phyloP scores from a whole-genome alignment of 2,113 vertebrate genomes.

The Phycodurus eques region DNA sequence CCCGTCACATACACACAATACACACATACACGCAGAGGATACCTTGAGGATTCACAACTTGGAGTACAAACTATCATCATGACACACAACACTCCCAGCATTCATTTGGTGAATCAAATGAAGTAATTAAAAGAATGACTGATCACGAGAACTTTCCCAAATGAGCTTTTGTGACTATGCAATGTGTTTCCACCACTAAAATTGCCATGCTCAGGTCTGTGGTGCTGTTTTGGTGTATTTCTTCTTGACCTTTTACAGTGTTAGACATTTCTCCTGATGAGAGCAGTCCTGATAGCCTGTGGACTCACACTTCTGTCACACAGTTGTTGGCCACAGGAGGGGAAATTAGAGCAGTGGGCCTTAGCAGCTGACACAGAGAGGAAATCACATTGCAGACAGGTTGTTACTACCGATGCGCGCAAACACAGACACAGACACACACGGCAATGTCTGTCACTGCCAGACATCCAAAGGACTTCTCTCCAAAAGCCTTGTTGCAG shows the following conservation, averaged over 20 bases:
- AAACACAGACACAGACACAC: constrained; percentile 3
- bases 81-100: constrained; percentile 2
- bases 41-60: constrained; percentile 30
- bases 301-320: constrained; percentile 45
- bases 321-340: constrained; percentile 54
- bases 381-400: constrained; percentile 47
- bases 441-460: neutral
- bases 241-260: constrained; percentile 12
- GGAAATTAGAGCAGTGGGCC: constrained; percentile 48
- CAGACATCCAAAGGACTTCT: constrained; percentile 16
- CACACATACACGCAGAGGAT: constrained; percentile 3
- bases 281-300: constrained; percentile 1
- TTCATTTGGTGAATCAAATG: constrained; percentile 26
- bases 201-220: neutral
- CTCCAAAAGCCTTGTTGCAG: neutral
- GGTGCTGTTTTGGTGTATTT: neutral
- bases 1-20: neutral
- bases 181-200: neutral
- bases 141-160: neutral
- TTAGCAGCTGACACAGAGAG: constrained; percentile 26
- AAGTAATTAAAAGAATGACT: constrained; percentile 13
- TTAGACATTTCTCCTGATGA: constrained; percentile 21
- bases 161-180: constrained; percentile 4
- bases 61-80: constrained; percentile 11
- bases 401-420: constrained; percentile 19